Base-by-base conservation (phyloP, 2,113 vertebrate species). In the Petroica traversi region DNA sequence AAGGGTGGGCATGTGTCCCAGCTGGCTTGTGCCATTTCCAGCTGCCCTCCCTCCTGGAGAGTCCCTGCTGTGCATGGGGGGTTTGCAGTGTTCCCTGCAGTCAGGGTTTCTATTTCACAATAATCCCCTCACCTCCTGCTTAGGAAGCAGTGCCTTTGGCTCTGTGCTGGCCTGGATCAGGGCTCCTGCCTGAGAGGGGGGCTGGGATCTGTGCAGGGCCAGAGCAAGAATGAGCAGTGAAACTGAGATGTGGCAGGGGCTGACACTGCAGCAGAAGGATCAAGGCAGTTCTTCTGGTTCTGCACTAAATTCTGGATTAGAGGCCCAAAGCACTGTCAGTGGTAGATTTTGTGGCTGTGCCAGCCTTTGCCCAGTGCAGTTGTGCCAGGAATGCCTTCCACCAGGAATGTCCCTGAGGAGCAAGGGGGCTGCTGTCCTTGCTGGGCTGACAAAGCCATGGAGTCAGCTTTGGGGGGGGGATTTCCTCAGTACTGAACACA, bases 21-120 rank as follows among this genome's bases (percentile, higher is more conserved):
- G 7, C 0, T 12, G 31, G 33, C 15, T 9, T 12, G 51, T 74
- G 33, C 12, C 2, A 0, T 41, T 75, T 43, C 33, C 51, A 74
- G 73, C 64, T 63, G 26, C 23, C 61, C 18, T 46, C 46, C 59
- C 43, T 75, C 18, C 48, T 59, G 57, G 6, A 38, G 43, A 28
- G 3, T 48, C 63, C 61, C 51, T 77, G 36, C 31, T 57, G 31
- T 28, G 48, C n/a, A 2, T 0, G 0, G n/a, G 36, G 45, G 85
- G 28, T 51, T 69, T 45, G 29, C 49, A 24, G 0, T 5, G 38
- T 18, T 49, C 19, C 10, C 62, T 73, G 78, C 54, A 59, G 4
- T 16, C 48, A 15, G 15, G 19, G 69, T 26, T 79, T 41, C 49
- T 76, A 0, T 76, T 57, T n/a, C 52, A 64, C 58, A 61, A 17